These are phyloP conservation scores for Dipodomys merriami DNA, from an alignment of 2,113 vertebrate genomes.

Conservation along the genomic window DNA sequence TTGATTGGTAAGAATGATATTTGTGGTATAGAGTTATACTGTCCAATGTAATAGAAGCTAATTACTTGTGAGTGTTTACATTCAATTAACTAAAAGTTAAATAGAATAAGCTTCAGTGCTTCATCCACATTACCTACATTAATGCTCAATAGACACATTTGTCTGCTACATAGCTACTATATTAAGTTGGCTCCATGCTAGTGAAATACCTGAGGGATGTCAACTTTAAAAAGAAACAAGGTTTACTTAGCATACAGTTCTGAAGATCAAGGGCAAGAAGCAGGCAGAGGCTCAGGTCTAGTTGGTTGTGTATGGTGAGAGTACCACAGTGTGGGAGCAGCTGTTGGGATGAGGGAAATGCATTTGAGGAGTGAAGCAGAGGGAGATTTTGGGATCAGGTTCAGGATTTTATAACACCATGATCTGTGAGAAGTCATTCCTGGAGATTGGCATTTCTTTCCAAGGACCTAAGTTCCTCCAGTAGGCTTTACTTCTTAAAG, in stretches of 20 bases:
- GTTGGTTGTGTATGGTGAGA: too few species aligned
- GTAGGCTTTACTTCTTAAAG: not conserved
- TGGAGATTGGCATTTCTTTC: not conserved
- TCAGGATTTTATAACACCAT: not conserved
- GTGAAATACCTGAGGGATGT: not conserved
- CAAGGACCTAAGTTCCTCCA: not conserved
- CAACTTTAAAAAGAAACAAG: not conserved
- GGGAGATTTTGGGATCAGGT: too few species aligned
- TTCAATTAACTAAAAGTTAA: conserved; percentile 19
- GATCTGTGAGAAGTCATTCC: not conserved
- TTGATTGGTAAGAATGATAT: not conserved
- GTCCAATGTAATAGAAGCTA: not conserved
- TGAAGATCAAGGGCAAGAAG: not conserved
- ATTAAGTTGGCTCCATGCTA: not conserved
- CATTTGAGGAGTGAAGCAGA: not conserved
- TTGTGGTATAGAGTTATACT: not conserved
- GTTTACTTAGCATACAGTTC: not conserved
- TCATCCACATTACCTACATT: not conserved
- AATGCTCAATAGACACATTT: not conserved
- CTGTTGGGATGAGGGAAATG: not conserved
- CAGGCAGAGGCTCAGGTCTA: not conserved
- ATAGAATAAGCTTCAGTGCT: not conserved
- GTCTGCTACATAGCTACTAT: not conserved
- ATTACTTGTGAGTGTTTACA: not conserved
- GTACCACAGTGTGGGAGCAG: not conserved